A percentile compares a stretch with the other conserved stretches of the same genome.
Conservation (phyloP, 2,888 invertebrate species). For the Drosophila anomelani region DNA sequence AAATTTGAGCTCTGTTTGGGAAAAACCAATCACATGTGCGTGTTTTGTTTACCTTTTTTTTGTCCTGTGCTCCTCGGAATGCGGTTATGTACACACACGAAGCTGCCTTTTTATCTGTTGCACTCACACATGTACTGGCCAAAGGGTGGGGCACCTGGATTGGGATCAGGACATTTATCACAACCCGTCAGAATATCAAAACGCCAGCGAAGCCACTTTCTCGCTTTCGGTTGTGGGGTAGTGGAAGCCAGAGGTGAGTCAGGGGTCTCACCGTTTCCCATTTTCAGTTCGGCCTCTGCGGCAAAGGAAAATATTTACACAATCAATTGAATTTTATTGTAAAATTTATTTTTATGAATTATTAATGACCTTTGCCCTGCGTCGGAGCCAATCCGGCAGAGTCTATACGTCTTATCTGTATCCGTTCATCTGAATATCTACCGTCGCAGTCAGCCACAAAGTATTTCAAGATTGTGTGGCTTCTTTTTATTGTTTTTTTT, state of each 20-base stretch:
- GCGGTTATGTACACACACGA: constrained; percentile 3
- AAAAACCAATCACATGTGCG: constrained; percentile 39
- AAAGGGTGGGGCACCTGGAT: neutral
- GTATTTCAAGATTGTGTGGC: constrained; percentile 48
- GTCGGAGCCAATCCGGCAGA: constrained; percentile 6
- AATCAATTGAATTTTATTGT: constrained; percentile 78
- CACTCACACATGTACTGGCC: constrained; percentile 1
- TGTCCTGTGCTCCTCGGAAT: constrained; percentile 8
- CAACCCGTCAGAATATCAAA: constrained; percentile 53
- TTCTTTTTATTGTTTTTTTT: constrained; percentile 33
- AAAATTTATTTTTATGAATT: constrained; percentile 73
- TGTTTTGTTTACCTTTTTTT: constrained; percentile 12
- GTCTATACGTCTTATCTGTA: constrained; percentile 44
- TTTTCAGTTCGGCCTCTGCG: constrained; percentile 28
- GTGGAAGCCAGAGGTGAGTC: constrained; percentile 28
- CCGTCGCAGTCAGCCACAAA: constrained; percentile 46
- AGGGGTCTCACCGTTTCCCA: constrained; percentile 7
- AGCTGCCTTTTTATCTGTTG: constrained; percentile 51
- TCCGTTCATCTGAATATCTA: constrained; percentile 50
- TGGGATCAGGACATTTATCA: constrained; percentile 67
- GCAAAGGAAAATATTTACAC: constrained; percentile 71
- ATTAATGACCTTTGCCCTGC: constrained; percentile 64
- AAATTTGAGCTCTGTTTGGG: constrained; percentile 2
- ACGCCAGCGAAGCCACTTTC: constrained; percentile 31
- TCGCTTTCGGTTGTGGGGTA: constrained; percentile 6